Evolutionary conservation across 1,140 invertebrate species (phyloP), one percentile per base, ranked within the genome.

Genomic region (Trichogramma pretiosum): DNA sequence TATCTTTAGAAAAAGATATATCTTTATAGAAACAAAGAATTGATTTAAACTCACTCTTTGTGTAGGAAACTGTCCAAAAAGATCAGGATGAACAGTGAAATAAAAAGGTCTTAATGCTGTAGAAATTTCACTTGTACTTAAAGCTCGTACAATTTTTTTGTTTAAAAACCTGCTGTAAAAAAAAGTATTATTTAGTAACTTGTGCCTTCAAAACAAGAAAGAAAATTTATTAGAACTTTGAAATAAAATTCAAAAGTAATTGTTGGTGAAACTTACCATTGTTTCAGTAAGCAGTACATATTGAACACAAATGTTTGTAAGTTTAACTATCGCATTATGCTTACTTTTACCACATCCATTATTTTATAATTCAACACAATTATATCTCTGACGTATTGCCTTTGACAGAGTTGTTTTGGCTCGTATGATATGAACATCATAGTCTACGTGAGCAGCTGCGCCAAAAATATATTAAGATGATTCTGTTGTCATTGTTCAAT

Each of bases 1-100:
- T 16, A 30, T 9, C 37, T 37, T 26, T 26, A 47, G 16, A 30
- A 10, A 14, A 16, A 30, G 17, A 48, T 1, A 46, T 3, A 18
- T 24, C 17, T 28, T 42, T 3, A 17, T 40, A 52, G 13, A 32
- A 4, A 11, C 23, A 0, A 44, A n/a, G 38, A 46, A 41, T 34
- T 45, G 24, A 13, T 26, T 56, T 17, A 41, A 46, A 59, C 67
- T 74, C 70, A 88, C 87, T 62, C 85, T 81, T 75, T 93, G 87
- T 60, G 79, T 81, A 30, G 93, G 93, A 76, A 87, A 83, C 66
- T 89, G 84, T 44, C 87, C 87, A 77, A 96, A 96, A 28, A 95
- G 71, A 73, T 97, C 93, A 13, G 93, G 93, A 77, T 97, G 93
- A 17, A 96, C 92, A 37, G 83, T 83, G 70, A 96, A 95, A 67